Percentiles rank a stretch among this genome's conserved stretches.
Conservation (phyloP, 2,113 vertebrate species). For the Rynchops niger region DNA sequence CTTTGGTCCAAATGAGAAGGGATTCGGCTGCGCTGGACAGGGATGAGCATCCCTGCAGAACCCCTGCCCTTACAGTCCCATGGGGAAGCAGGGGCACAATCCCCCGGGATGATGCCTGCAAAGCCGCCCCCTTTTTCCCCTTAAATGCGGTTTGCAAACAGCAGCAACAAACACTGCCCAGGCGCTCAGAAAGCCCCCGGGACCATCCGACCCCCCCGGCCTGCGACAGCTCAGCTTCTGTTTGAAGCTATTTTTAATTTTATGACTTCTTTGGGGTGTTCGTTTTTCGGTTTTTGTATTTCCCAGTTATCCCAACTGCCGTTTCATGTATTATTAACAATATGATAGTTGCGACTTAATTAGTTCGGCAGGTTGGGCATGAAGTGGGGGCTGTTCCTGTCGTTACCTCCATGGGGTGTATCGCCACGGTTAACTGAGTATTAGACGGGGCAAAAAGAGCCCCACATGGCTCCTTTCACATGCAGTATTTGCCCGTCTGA, state of each 20-base stretch:
- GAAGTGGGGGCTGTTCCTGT: fast-evolving
- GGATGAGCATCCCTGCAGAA: neutral
- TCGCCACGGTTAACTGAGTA: fast-evolving
- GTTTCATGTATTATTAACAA: neutral
- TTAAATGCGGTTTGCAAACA: neutral
- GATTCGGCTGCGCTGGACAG: neutral
- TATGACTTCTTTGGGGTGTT: neutral
- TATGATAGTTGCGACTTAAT: neutral
- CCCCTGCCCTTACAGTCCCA: neutral
- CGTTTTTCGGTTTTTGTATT: neutral
- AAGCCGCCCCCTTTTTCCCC: neutral
- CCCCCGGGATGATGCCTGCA: neutral
- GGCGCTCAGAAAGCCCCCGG: fast-evolving
- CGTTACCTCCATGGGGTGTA: fast-evolving
- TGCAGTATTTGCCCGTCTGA: neutral
- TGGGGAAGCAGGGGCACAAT: neutral
- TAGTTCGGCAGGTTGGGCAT: neutral
- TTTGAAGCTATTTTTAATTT: neutral
- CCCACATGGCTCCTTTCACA: neutral
- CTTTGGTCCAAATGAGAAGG: neutral
- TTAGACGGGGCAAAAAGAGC: neutral
- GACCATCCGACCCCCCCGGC: fast-evolving
- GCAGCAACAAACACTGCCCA: fast-evolving
- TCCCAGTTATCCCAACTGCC: neutral
- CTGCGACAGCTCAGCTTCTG: neutral